These are phyloP conservation scores for Thymelicus acteon DNA, from an alignment of 2,888 invertebrate genomes.

Conservation along the genomic window DNA sequence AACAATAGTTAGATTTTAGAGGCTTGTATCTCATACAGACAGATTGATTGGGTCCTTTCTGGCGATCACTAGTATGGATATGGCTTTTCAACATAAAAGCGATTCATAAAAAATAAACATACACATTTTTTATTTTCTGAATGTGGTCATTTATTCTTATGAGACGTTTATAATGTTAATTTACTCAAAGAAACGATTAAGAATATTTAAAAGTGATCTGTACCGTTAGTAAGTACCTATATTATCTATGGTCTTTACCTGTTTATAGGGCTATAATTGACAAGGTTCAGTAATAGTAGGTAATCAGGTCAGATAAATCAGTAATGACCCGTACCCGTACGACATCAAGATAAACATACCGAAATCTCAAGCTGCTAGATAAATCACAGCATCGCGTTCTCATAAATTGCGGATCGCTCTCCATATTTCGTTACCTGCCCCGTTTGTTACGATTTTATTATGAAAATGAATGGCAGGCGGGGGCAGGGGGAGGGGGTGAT, in stretches of 20 bases:
- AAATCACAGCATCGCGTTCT: constrained; percentile 73
- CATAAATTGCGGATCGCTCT: constrained; percentile 79
- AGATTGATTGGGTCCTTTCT: constrained; percentile 82
- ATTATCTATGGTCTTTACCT: too few relatives aligned
- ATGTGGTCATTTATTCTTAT: too few relatives aligned
- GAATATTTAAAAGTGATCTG: too few relatives aligned
- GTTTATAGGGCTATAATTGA: too few relatives aligned
- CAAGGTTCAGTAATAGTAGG: too few relatives aligned
- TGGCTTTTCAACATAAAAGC: constrained; percentile 40
- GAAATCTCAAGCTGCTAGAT: constrained; percentile 69
- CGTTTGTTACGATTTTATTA: constrained; percentile 85
- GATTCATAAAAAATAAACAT: neutral
- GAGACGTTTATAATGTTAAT: too few relatives aligned
- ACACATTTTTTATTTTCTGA: too few relatives aligned
- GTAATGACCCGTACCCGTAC: too few relatives aligned
- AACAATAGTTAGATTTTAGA: constrained; percentile 84
- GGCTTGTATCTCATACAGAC: constrained; percentile 82
- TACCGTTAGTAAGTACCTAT: too few relatives aligned
- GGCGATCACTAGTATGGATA: constrained; percentile 63
- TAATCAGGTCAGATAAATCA: too few relatives aligned
- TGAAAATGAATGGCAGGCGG: constrained; percentile 83
- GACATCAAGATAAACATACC: constrained; percentile 39
- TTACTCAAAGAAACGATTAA: too few relatives aligned
- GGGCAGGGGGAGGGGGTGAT: constrained; percentile 58
- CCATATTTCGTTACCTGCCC: constrained; percentile 83